Evolutionary conservation across 92 coral and sea anemone genomes (phyloP), one percentile per base, ranked within the genome.

Genomic region (Epizoanthus rinbou): DNA sequence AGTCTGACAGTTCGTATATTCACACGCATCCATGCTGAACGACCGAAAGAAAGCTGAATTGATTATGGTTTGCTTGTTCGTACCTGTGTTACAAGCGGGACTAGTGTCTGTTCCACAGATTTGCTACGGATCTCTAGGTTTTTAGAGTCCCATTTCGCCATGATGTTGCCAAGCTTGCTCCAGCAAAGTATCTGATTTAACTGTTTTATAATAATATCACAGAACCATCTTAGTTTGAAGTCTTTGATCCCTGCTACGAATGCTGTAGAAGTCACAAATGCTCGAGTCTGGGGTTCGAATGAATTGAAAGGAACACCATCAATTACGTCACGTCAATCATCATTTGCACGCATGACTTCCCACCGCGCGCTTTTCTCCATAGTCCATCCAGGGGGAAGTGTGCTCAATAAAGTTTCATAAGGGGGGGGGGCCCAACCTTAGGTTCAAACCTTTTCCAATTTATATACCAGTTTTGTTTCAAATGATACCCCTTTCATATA

Each of bases 91-190:
- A 96, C 97, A 37, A 96, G 81, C 57, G 98, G 98, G 76, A 92
- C 90, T 64, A 96, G 87, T 19, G 98, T 96, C 93, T 93, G 98
- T 85, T 96, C 98, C 19, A 96, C 96, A 79, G 98, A 96, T 87
- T 96, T 96, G 76, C 98, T 96, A 17, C 92, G 93, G 19, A 96
- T 90, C 81, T 96, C 98, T n/a, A 96, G 79, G 73, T 91, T 93
- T 68, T 87, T 88, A 13, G 98, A 79, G 74, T 96, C 98, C 96
- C 91, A 91, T 86, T 91, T 93, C n/a, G 94, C 97, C 97, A 93
- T 93, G 43, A 15, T 17, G 58, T 39, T 78, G 35, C 39, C 62
- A 22, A 62, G 82, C 22, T 63, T 5, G 71, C 47, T 78, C 56
- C 58, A 69, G 82, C 64, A 39, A 78, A 78, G 45, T 60, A 78